phyloP scores from a whole-genome alignment of 2,888 invertebrate species.

The Abrostola triplasia region DNA sequence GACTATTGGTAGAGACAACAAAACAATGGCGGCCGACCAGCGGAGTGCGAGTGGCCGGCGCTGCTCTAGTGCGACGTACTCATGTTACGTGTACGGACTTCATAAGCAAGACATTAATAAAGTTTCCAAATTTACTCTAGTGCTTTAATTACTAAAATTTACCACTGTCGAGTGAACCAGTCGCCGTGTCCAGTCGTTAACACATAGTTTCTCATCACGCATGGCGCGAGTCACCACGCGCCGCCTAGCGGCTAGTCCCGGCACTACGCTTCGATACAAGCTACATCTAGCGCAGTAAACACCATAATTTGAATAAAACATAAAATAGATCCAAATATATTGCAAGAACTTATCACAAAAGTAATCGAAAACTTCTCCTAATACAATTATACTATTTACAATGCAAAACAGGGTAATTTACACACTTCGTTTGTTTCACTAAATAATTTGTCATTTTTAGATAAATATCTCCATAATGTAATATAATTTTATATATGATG shows the following conservation, averaged over 20 bases:
- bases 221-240: conserved; percentile 33
- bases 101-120: conserved; percentile 61
- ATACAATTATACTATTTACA: conserved; percentile 84
- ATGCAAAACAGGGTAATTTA: conserved; percentile 83
- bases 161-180: conserved; percentile 60
- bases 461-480: conserved; percentile 81
- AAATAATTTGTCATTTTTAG: conserved; percentile 85
- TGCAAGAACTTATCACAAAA: conserved; percentile 84
- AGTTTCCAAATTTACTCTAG: conserved; percentile 61
- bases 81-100: conserved; percentile 51
- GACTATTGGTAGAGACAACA: conserved; percentile 42
- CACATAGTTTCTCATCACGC: conserved; percentile 58
- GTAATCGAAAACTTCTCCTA: conserved; percentile 68
- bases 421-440: conserved; percentile 77
- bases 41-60: conserved; percentile 25
- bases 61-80: conserved; percentile 18
- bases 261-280: conserved; percentile 45
- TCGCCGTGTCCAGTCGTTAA: conserved; percentile 68
- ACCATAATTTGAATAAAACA: conserved; percentile 65
- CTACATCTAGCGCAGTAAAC: conserved; percentile 74
- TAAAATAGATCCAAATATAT: conserved; percentile 67
- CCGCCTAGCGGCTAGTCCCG: conserved; percentile 11
- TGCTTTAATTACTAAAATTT: conserved; percentile 69
- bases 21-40: conserved; percentile 27
- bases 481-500: conserved; percentile 84